Conservation (phyloP, 2,113 vertebrate genomes). For the Ramphastos sulfuratus region DNA sequence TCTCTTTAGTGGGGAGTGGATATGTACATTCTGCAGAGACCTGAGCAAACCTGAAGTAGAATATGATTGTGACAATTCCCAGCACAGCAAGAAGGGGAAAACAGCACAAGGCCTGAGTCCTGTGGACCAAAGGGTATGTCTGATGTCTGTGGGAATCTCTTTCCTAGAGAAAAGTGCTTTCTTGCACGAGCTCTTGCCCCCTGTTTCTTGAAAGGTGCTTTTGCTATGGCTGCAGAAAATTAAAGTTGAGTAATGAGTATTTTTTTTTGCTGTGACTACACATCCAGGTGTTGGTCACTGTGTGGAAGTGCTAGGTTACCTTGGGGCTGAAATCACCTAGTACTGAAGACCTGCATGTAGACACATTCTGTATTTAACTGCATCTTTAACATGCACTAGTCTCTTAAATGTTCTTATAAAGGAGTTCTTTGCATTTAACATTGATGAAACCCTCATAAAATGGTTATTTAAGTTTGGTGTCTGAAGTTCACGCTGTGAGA, state of each 20-base stretch:
- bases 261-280: background rate
- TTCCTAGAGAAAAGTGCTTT: background rate
- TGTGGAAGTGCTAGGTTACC: background rate
- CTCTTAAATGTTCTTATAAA: background rate
- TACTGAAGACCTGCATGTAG: background rate
- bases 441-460: background rate
- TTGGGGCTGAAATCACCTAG: background rate
- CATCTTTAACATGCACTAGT: background rate
- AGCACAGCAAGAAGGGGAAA: constrained; percentile 86
- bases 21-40: constrained; percentile 97
- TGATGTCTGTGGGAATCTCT: background rate
- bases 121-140: constrained; percentile 91
- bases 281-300: background rate
- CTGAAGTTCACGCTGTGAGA: background rate
- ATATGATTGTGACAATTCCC: constrained; percentile 91
- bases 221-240: background rate
- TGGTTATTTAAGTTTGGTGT: background rate
- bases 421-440: background rate
- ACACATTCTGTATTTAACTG: background rate
- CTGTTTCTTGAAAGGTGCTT: background rate
- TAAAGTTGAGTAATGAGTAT: background rate
- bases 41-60: constrained; percentile 91
- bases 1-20: constrained; percentile 90
- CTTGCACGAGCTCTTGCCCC: background rate
- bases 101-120: constrained; percentile 84